Percentiles rank a stretch among this genome's conserved stretches.
phyloP scores from a whole-genome alignment of 2,113 vertebrate genomes.

The Calidris pugnax region DNA sequence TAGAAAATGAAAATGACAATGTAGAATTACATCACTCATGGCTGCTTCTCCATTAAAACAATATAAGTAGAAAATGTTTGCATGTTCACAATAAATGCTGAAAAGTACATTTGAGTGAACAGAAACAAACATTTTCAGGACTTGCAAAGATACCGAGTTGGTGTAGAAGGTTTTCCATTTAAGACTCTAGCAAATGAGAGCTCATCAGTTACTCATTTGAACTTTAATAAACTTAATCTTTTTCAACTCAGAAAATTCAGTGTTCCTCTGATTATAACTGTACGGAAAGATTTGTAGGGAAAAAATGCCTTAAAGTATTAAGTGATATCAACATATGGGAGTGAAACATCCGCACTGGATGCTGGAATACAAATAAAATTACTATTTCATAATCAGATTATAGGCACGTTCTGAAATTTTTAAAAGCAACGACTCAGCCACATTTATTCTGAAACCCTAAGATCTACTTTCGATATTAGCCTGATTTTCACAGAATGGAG shows the following conservation, averaged over 20 bases:
- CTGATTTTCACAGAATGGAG: background rate
- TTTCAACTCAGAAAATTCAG: background rate
- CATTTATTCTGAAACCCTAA: background rate
- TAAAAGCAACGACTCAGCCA: background rate
- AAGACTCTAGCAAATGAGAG: background rate
- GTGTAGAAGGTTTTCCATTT: background rate
- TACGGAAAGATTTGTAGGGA: background rate
- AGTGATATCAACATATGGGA: background rate
- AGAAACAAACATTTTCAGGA: background rate
- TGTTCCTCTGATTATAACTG: background rate
- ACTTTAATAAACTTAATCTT: background rate
- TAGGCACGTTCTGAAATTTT: background rate
- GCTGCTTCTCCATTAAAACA: constrained; percentile 41
- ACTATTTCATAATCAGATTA: background rate
- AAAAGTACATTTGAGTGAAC: background rate
- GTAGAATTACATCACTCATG: constrained; percentile 26
- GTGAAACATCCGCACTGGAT: background rate
- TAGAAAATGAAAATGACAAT: constrained; percentile 31
- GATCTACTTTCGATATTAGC: background rate
- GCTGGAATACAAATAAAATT: background rate
- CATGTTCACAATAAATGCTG: background rate
- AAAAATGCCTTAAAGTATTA: background rate
- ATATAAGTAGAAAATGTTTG: constrained; percentile 5
- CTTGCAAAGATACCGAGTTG: background rate
- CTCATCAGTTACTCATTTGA: background rate